phyloP scores from a whole-genome alignment of 2,797 vertebrate genomes.

The Hoplostethus mediterraneus region DNA sequence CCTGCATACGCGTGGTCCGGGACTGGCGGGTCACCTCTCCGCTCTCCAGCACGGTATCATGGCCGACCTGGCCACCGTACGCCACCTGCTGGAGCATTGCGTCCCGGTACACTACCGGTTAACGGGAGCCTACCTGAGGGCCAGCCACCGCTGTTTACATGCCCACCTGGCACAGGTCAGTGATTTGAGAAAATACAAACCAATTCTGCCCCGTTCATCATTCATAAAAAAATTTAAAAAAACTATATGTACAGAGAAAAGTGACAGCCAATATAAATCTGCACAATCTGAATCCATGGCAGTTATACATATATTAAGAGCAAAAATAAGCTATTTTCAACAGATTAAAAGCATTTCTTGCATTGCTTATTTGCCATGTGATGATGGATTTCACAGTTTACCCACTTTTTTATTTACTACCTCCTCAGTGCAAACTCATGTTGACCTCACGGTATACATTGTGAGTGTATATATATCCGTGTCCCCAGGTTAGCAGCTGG shows the following conservation, averaged over 20 bases:
- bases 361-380: too few relatives aligned
- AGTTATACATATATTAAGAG: too few relatives aligned
- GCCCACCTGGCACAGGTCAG: constrained; percentile 87
- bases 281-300: too few relatives aligned
- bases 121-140: constrained; percentile 85
- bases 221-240: too few relatives aligned
- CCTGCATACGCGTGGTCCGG: constrained; percentile 80
- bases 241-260: too few relatives aligned
- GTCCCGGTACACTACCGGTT: constrained; percentile 91
- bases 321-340: too few relatives aligned
- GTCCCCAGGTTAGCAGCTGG: constrained; percentile 84
- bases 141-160: constrained; percentile 88
- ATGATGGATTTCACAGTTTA: neutral
- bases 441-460: constrained; percentile 9
- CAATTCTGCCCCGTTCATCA: too few relatives aligned
- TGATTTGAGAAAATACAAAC: neutral
- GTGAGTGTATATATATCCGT: constrained; percentile 41
- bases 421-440: neutral
- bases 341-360: too few relatives aligned
- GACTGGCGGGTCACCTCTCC: constrained; percentile 89
- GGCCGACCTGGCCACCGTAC: constrained; percentile 88
- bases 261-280: too few relatives aligned
- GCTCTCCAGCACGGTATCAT: constrained; percentile 88
- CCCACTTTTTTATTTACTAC: neutral
- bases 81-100: constrained; percentile 92